These are phyloP conservation scores for Drosophila eugracilis DNA, from an alignment of 1,140 invertebrate genomes.

Conservation along the genomic window DNA sequence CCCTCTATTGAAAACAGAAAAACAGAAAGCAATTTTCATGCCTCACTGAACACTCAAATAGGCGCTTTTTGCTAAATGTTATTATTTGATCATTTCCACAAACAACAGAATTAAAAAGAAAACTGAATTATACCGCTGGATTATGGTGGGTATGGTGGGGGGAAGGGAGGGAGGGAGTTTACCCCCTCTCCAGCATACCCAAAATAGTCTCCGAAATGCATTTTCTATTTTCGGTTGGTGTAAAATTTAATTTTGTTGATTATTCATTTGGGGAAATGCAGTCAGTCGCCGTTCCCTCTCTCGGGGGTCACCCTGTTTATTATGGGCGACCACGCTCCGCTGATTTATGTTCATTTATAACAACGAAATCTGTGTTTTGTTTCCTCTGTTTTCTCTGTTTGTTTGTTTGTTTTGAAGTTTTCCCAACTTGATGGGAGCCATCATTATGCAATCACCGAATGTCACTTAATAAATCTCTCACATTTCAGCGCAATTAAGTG, in stretches of 20 bases:
- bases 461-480: slow-evolving; percentile 35
- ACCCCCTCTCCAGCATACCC: slow-evolving; percentile 14
- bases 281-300: slow-evolving; percentile 20
- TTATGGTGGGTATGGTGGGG: neutral
- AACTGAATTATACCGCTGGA: slow-evolving; percentile 58
- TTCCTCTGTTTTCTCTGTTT: slow-evolving; percentile 52
- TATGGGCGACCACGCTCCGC: slow-evolving; percentile 75
- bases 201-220: slow-evolving; percentile 57
- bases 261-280: slow-evolving; percentile 40
- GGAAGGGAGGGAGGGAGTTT: slow-evolving; percentile 5
- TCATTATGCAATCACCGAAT: slow-evolving; percentile 52
- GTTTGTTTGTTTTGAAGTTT: slow-evolving; percentile 65
- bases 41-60: slow-evolving; percentile 66
- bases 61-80: slow-evolving; percentile 61
- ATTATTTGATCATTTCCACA: slow-evolving; percentile 50
- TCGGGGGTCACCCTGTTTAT: slow-evolving; percentile 55
- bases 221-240: slow-evolving; percentile 51
- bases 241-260: slow-evolving; percentile 40
- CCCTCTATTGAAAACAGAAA: slow-evolving; percentile 23
- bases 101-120: slow-evolving; percentile 56
- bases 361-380: slow-evolving; percentile 61
- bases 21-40: slow-evolving; percentile 66
- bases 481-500: slow-evolving; percentile 47
- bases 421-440: slow-evolving; percentile 36
- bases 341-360: slow-evolving; percentile 79